These are phyloP conservation scores for Cydia splendana DNA, from an alignment of 1,140 invertebrate species.

Conservation along the genomic window DNA sequence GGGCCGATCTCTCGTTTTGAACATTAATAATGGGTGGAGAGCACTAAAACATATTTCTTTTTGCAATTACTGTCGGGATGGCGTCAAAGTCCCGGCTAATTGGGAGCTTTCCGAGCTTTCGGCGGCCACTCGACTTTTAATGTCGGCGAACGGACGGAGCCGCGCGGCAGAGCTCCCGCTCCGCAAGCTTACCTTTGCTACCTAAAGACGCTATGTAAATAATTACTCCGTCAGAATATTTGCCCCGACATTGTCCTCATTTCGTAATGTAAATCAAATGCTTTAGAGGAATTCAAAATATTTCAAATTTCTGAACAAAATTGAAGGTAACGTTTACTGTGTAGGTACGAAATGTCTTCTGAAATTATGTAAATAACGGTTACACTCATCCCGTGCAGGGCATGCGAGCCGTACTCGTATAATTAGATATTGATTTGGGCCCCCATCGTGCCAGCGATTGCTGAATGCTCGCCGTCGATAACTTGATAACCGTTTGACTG, in stretches of 20 bases:
- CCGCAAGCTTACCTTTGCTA: constrained; percentile 44
- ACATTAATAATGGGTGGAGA: constrained; percentile 61
- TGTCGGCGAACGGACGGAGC: constrained; percentile 49
- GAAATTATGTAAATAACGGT: not conserved
- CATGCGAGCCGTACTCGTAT: constrained; percentile 16
- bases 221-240: constrained; percentile 54
- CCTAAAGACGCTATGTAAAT: constrained; percentile 53
- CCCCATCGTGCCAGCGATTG: constrained; percentile 14
- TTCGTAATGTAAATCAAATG: constrained; percentile 41
- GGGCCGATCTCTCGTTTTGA: constrained; percentile 36
- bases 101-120: constrained; percentile 75
- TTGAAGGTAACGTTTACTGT: not conserved
- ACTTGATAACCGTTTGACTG: constrained; percentile 29
- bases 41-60: constrained; percentile 70
- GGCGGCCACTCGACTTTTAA: constrained; percentile 68
- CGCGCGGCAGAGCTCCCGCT: constrained; percentile 39
- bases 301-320: constrained; percentile 34
- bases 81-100: constrained; percentile 72
- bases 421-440: constrained; percentile 29
- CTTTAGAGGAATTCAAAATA: constrained; percentile 38
- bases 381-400: not conserved
- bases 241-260: constrained; percentile 38
- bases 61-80: constrained; percentile 63
- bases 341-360: not conserved
- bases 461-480: constrained; percentile 11